Conservation (phyloP, 2,797 vertebrate genomes). For the Otus scops region DNA sequence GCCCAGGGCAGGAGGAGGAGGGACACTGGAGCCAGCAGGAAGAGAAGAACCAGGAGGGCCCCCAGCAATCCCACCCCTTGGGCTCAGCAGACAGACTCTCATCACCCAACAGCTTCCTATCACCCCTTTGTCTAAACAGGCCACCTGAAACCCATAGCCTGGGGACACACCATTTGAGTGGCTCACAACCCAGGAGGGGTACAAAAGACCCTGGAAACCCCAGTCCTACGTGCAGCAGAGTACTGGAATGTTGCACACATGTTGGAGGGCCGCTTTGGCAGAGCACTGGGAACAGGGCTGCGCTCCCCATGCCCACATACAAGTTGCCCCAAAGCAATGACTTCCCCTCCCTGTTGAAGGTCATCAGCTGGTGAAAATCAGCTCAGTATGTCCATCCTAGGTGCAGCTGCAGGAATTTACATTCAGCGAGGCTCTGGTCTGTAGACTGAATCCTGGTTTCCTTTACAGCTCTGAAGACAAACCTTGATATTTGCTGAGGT, state of each 20-base stretch:
- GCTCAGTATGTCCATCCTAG: accelerated
- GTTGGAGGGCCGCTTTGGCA: neutral
- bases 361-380: neutral
- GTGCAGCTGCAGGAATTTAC: neutral
- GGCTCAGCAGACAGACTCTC: neutral
- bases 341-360: neutral
- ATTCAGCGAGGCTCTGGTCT: neutral
- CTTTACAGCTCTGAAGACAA: neutral
- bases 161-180: accelerated
- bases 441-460: neutral
- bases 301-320: neutral
- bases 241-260: accelerated
- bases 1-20: neutral
- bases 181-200: neutral
- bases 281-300: neutral
- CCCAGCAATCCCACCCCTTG: neutral
- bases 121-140: neutral
- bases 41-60: neutral
- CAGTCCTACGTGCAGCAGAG: neutral
- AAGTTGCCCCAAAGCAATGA: neutral
- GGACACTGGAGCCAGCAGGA: neutral
- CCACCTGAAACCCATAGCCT: neutral
- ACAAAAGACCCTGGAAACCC: neutral
- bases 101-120: neutral
- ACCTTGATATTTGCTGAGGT: neutral